Evolutionary conservation across 2,797 vertebrate species (phyloP).

Genomic region (Sebastolobus altivelis): DNA sequence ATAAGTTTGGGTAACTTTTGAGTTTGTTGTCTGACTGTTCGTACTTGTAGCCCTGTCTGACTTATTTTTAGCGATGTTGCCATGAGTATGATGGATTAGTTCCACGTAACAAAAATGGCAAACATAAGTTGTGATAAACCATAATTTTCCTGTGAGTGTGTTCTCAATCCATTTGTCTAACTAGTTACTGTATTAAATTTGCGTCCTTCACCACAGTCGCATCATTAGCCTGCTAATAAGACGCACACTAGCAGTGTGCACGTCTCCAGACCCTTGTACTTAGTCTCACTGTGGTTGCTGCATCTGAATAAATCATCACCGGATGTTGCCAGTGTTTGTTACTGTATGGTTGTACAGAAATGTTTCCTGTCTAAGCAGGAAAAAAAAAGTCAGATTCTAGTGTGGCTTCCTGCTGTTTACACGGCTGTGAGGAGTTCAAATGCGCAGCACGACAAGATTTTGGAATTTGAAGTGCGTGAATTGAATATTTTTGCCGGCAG

Average conservation of each 20-base stretch:
- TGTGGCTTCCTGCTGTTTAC: background rate
- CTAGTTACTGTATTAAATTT: background rate
- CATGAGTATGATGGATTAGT: background rate
- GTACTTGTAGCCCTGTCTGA: background rate
- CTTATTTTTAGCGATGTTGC: background rate
- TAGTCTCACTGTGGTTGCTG: conserved; percentile 3
- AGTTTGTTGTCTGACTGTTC: background rate
- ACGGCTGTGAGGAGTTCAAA: background rate
- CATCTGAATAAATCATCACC: conserved; percentile 26
- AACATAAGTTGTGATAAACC: background rate
- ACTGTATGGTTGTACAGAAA: background rate
- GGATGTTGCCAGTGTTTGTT: conserved; percentile 17
- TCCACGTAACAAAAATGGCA: background rate
- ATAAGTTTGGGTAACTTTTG: background rate
- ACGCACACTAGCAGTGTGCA: background rate
- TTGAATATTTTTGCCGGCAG: background rate
- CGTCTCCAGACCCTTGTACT: conserved; percentile 14
- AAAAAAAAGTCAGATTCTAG: background rate
- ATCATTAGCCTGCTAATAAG: conserved; percentile 11
- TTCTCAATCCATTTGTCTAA: background rate
- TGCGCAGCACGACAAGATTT: background rate
- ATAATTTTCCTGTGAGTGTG: background rate
- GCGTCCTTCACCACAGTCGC: background rate
- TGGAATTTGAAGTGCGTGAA: background rate
- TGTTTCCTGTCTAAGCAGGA: conserved; percentile 2